A percentile compares a stretch with the other conserved stretches of the same genome.
phyloP scores from a whole-genome alignment of 2,797 vertebrate genomes.

The Parauchenoglanis punctatus region DNA sequence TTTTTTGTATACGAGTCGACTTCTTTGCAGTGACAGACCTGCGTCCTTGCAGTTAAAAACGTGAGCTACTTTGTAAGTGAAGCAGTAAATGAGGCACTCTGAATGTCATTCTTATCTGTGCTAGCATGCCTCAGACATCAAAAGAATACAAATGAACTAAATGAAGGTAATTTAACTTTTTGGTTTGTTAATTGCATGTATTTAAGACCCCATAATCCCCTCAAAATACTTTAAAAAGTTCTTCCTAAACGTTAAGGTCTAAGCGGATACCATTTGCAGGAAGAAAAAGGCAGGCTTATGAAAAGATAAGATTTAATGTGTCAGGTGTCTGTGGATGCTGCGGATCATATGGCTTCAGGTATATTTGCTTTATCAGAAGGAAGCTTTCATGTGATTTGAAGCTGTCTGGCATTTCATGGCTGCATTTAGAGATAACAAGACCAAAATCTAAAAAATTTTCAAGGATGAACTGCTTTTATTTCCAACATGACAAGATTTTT shows the following conservation, averaged over 20 bases:
- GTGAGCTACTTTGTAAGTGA: background rate
- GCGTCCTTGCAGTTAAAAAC: background rate
- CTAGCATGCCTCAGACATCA: background rate
- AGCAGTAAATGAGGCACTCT: background rate
- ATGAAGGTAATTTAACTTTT: background rate
- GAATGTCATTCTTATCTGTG: conserved; percentile 3
- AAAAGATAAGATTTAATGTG: conserved; percentile 35
- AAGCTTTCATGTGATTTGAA: conserved; percentile 64
- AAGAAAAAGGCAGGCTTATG: background rate
- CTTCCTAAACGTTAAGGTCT: background rate
- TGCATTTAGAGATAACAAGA: conserved; percentile 38
- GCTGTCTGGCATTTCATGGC: conserved; percentile 59
- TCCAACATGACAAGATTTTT: background rate
- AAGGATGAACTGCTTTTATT: background rate
- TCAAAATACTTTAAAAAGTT: conserved; percentile 2
- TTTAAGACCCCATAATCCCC: background rate
- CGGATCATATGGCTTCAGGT: conserved; percentile 67
- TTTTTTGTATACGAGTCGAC: background rate
- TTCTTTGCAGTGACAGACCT: background rate
- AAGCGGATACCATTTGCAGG: conserved; percentile 15
- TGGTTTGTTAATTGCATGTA: conserved; percentile 11
- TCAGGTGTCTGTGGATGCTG: conserved; percentile 57
- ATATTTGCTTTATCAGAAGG: conserved; percentile 62
- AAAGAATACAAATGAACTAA: background rate
- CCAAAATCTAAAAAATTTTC: background rate